These are phyloP conservation scores for Puffinus mauretanicus DNA, from an alignment of 2,113 vertebrate species.

Conservation along the genomic window DNA sequence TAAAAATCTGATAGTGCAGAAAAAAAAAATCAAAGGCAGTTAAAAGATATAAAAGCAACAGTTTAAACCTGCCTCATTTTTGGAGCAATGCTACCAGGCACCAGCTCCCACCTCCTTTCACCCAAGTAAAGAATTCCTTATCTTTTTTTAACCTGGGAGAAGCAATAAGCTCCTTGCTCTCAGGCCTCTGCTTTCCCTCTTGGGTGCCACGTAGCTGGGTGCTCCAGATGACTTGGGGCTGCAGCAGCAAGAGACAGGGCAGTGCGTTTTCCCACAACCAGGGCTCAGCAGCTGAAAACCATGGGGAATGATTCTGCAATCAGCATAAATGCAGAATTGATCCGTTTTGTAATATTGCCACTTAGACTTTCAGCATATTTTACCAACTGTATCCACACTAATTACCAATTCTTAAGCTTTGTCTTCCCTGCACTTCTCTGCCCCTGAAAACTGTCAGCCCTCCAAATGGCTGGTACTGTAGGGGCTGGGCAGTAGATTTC, in stretches of 20 bases:
- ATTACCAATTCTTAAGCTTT: not conserved
- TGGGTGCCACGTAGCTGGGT: too few species aligned
- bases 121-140: not conserved
- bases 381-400: accelerated
- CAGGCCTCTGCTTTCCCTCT: not conserved
- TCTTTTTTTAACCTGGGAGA: not conserved
- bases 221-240: not conserved
- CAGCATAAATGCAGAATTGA: not conserved
- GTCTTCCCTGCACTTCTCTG: not conserved
- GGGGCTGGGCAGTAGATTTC: not conserved
- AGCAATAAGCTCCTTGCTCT: not conserved
- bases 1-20: not conserved
- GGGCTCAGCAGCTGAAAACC: not conserved
- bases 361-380: not conserved
- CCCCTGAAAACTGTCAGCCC: not conserved
- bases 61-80: not conserved
- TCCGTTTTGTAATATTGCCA: not conserved
- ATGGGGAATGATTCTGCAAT: not conserved
- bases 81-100: not conserved
- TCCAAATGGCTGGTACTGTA: not conserved
- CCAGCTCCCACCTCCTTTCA: not conserved
- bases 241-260: not conserved
- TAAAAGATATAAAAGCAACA: not conserved
- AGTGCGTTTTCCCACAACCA: not conserved
- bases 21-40: not conserved